Evolutionary conservation across 2,888 invertebrate species (phyloP), one percentile per base, ranked within the genome.

Genomic region (Cylloceria caligata): DNA sequence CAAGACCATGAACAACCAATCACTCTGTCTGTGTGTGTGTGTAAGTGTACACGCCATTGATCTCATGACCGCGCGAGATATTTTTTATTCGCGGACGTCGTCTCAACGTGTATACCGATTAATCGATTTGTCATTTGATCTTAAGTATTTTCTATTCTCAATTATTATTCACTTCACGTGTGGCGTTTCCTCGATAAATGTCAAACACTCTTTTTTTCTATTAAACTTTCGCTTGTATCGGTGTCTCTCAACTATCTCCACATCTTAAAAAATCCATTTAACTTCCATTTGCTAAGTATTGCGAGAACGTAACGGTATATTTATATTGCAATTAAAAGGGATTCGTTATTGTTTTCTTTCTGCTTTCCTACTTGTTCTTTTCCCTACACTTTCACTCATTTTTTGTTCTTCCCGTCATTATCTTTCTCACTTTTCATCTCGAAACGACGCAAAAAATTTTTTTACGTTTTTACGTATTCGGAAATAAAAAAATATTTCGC

Each of bases 401-500:
- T 86, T 87, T 45, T 60, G 19, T 3, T 57, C 30, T 19, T 73
- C 34, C 34, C 49, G 71, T 74, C 68, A 39, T 78, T 72, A 81
- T 64, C 49, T 39, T 36, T 68, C 34, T 75, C 55, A 72, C 36
- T 80, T 80, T 85, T 72, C 78, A 42, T 77, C 83, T 85, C 84
- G 83, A 86, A 86, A 86, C 85, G 84, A 86, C 80, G 86, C 86
- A 86, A 84, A 85, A 84, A 83, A 42, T 83, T 80, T 74, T 74
- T 64, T 62, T 88, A 88, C 87, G 86, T 88, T 86, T 82, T 88
- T 89, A 87, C 88, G 88, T 90, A 91, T 90, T 89, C 90, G 89
- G 91, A 92, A 92, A 92, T 92, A 92, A 92, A 92, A 92, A 92
- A 92, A 92, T 92, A 92, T 92, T 91, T 92, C 90, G 91, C 91